Evolutionary conservation across 2,113 vertebrate species (phyloP).

Genomic region (Ptilorrhoa leucosticta): DNA sequence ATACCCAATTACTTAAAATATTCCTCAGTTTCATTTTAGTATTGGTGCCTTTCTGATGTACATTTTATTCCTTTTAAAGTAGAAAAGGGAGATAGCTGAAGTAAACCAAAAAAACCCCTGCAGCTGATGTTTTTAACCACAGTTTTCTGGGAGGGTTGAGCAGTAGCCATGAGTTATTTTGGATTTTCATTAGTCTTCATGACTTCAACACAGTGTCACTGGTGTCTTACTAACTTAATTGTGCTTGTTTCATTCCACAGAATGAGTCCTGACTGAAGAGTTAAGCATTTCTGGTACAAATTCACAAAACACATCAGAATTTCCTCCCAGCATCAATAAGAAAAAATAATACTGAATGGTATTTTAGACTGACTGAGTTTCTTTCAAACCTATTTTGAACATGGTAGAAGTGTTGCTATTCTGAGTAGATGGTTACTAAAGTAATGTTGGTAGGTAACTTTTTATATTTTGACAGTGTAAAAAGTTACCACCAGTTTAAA

Average conservation of each 20-base stretch:
- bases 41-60: neutral
- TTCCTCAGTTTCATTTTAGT: neutral
- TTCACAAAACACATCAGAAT: neutral
- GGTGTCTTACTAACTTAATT: neutral
- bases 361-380: neutral
- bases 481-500: neutral
- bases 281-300: neutral
- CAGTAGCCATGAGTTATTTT: neutral
- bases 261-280: neutral
- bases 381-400: neutral
- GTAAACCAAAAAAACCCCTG: rapidly evolving
- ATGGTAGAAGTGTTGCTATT: neutral
- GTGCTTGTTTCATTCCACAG: neutral
- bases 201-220: neutral
- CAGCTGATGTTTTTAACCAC: neutral
- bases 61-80: neutral
- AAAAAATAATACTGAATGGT: neutral
- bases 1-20: neutral
- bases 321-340: neutral
- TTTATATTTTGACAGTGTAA: neutral
- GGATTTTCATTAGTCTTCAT: neutral
- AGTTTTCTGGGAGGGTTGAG: neutral
- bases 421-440: neutral
- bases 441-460: neutral
- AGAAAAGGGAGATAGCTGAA: neutral